Evolutionary conservation across 2,113 vertebrate genomes (phyloP), one percentile per base, ranked within the genome.

Genomic region (Sebastes schlegelii): DNA sequence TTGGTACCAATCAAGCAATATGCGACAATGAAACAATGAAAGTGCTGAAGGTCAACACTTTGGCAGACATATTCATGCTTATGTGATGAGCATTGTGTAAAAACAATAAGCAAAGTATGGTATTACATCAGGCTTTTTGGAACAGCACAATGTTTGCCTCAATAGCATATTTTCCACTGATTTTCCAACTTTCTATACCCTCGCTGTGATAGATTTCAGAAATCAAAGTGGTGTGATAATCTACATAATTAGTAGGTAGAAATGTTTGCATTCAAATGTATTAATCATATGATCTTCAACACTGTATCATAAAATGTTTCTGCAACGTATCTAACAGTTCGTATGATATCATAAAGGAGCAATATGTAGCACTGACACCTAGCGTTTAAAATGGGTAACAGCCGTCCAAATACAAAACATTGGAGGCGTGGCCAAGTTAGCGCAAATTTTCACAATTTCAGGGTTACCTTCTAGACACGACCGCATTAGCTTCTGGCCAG

Each of bases 31-130:
- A 80, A 63, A 40, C 46, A 55, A 68, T 42, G 11, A 71, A 58
- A 52, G 54, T 34, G 42, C 76, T 67, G 34, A 81, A 74, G 58
- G 45, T 17, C 79, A 77, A 57, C 52, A 71, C 42, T 74, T 73
- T 57, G 42, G 79, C 54, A 73, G 57, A 74, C 34, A 76, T 74
- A 74, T 84, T 84, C 51, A 75, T 70, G n/a, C 78, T 74, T 46
- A 66, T 60, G 64, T 65, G 74, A 86, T 77, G 75, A 79, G 42
- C 23, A 84, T 52, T 74, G 58, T 52, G 54, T 61, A 72, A 83
- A 84, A 65, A 54, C 62, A 62, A 78, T 23, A 65, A 80, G 45
- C 12, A 68, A 54, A 73, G 26, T 69, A 13, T 72, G 52, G 34
- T 45, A 48, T 78, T 70, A 68, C 65, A 52, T 79, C 19, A 48